Evolutionary conservation across 2,888 invertebrate species (phyloP), one percentile per base, ranked within the genome.

Genomic region (Andrena marginata): DNA sequence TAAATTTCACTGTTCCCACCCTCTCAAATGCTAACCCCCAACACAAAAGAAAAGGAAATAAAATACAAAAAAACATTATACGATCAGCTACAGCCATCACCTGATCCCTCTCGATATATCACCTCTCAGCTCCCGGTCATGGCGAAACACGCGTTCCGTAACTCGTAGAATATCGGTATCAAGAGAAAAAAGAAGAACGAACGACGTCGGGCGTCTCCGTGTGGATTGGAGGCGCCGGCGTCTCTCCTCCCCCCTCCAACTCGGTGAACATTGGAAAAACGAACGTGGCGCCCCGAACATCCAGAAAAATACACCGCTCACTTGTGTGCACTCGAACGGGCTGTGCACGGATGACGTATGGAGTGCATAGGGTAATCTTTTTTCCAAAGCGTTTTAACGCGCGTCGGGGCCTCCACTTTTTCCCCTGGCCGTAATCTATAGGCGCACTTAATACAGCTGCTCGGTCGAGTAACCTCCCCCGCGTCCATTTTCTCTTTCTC

Each of bases 391-490:
- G 89, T 93, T 92, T 93, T 92, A 92, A 91, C 91, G 91, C 89
- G 87, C 89, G 87, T 86, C 82, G 78, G 78, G 79, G 79, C 85
- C 88, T 83, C 84, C 81, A 87, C 86, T 88, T 90, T 90, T 90
- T 88, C 85, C 81, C 29, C 49, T 16, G 67, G 26, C 29, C 72
- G 89, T 93, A 93, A 94, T 94, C 93, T 93, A 94, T 93, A 92
- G 92, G 89, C 93, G 92, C 93, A 93, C 93, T 94, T 94, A 94
- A 93, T 92, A 91, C 93, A 92, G 91, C 92, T 92, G 92, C 92
- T 91, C 90, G 85, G 87, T 87, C 87, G 86, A 89, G 89, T 89
- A 89, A 86, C 90, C 69, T 87, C 89, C 85, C 85, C 84, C 63
- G 35, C 51, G 31, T 23, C 72, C 76, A 64, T 72, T 63, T 65